phyloP scores from a whole-genome alignment of 2,888 invertebrate genomes.

The Hofmannophila pseudospretella region DNA sequence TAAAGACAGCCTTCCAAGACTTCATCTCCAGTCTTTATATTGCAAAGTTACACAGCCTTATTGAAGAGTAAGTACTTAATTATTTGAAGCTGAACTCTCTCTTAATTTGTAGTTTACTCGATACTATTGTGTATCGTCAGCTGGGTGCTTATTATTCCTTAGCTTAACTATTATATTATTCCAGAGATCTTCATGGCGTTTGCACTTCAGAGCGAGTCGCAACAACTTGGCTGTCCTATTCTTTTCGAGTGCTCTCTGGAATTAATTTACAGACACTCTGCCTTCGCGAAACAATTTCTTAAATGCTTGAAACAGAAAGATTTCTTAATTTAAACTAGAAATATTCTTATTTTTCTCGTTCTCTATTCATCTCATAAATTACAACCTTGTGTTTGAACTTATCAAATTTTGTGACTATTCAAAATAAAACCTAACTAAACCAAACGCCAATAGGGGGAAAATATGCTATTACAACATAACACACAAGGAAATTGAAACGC shows the following conservation, averaged over 20 bases:
- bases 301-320: no score
- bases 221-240: conserved; percentile 31
- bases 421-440: no score
- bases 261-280: no score
- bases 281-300: no score
- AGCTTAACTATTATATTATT: conserved; percentile 43
- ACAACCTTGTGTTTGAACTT: no score
- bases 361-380: no score
- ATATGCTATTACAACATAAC: no score
- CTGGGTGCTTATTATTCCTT: conserved; percentile 41
- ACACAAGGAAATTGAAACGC: neutral
- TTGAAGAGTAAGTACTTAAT: conserved; percentile 69
- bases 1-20: conserved; percentile 8
- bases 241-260: no score
- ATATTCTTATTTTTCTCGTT: no score
- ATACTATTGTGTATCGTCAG: conserved; percentile 61
- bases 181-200: conserved; percentile 61
- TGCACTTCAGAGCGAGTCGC: conserved; percentile 43
- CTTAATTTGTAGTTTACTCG: conserved; percentile 54
- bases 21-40: conserved; percentile 6
- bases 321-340: no score
- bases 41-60: conserved; percentile 33
- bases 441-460: no score
- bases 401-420: no score
- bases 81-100: conserved; percentile 65